Percentiles rank a stretch among this genome's conserved stretches.
Conservation (phyloP, 1,140 invertebrate genomes). For the Cyclina sinensis region DNA sequence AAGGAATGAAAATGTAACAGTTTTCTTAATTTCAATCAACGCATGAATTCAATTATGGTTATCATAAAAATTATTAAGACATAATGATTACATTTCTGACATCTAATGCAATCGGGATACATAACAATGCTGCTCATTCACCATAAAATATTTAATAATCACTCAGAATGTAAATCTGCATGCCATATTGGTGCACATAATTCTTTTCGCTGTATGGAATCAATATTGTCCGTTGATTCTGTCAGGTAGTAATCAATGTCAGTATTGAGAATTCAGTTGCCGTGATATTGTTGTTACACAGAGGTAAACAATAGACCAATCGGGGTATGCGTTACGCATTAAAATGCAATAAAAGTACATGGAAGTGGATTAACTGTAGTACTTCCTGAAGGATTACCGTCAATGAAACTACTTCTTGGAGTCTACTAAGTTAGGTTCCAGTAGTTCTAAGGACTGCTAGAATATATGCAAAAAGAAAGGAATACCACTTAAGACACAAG, state of each 20-base stretch:
- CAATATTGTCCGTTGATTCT: neutral
- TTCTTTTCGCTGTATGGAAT: neutral
- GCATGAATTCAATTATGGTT: neutral
- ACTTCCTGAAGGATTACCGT: neutral
- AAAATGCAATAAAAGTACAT: neutral
- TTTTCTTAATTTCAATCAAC: too few species aligned
- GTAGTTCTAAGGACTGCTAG: too few species aligned
- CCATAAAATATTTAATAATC: constrained; percentile 18
- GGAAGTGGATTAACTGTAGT: neutral
- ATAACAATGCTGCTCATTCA: constrained; percentile 8
- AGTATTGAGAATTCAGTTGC: neutral
- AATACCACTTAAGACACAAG: too few species aligned
- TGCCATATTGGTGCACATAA: neutral
- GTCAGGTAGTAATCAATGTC: constrained; percentile 6
- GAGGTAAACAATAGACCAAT: neutral
- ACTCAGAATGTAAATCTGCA: neutral
- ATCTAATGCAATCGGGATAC: neutral
- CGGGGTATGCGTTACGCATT: neutral
- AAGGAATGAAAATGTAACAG: too few species aligned
- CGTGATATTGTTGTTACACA: neutral
- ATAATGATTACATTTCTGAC: neutral
- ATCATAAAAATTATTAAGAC: neutral
- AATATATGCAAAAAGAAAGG: too few species aligned
- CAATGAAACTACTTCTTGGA: neutral
- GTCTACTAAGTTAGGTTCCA: too few species aligned